Evolutionary conservation across 2,888 invertebrate species (phyloP).

Genomic region (Lasiommata megera): DNA sequence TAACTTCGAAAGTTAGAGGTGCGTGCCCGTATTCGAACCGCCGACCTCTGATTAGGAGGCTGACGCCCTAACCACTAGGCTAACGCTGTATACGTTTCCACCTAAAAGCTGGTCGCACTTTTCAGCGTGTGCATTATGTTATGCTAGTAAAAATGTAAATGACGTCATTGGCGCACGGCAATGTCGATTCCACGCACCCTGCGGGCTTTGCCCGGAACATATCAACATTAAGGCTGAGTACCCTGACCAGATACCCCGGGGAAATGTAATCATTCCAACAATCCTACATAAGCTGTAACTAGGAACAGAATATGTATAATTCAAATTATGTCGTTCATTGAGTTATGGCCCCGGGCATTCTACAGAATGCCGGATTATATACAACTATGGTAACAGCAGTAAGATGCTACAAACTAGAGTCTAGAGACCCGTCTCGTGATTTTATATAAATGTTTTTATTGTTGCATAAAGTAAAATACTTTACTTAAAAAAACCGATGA

Average conservation of each 20-base stretch:
- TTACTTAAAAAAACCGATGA: too few species aligned
- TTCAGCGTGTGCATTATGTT: not conserved
- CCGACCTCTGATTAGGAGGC: too few species aligned
- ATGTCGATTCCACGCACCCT: not conserved
- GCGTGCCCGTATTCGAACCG: too few species aligned
- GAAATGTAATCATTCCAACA: not conserved
- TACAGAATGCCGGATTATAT: constrained; percentile 7
- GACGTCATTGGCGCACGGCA: not conserved
- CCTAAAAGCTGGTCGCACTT: too few species aligned
- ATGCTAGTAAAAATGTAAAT: not conserved
- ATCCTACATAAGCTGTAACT: not conserved
- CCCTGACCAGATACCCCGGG: not conserved
- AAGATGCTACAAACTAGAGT: not conserved
- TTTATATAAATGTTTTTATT: too few species aligned
- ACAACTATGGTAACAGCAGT: not conserved
- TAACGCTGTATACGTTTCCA: not conserved
- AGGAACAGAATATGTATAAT: constrained; percentile 6
- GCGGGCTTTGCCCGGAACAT: not conserved
- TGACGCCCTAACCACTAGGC: too few species aligned
- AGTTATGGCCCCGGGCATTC: constrained; percentile 5
- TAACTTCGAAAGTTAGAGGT: too few species aligned
- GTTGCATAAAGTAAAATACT: too few species aligned
- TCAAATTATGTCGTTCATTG: constrained; percentile 10
- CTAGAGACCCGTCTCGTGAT: too few species aligned
- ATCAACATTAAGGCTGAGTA: not conserved